These are phyloP conservation scores for Microctonus aethiopoides DNA, from an alignment of 2,888 invertebrate genomes.

Conservation along the genomic window DNA sequence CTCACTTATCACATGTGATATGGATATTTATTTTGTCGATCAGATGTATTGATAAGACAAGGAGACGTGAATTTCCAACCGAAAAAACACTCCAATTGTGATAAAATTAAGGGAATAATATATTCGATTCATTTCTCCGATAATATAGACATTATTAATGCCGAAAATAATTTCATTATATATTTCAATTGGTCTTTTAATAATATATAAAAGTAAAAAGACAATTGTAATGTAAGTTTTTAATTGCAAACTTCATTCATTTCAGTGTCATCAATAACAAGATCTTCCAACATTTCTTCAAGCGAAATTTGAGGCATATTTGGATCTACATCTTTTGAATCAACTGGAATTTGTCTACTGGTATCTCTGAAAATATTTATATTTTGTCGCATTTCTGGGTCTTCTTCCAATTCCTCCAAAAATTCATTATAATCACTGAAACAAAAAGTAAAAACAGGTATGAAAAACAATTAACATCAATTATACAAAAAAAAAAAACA, in stretches of 20 bases:
- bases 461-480: constrained; percentile 18
- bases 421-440: constrained; percentile 93
- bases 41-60: not conserved
- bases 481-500: constrained; percentile 17
- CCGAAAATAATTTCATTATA: not conserved
- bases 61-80: not conserved
- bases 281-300: constrained; percentile 94
- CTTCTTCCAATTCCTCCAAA: constrained; percentile 97
- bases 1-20: not conserved
- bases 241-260: constrained; percentile 71
- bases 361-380: constrained; percentile 90
- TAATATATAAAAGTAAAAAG: not conserved
- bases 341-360: constrained; percentile 70
- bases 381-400: constrained; percentile 87
- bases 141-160: not conserved
- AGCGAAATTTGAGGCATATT: constrained; percentile 82
- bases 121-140: not conserved
- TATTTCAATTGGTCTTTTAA: not conserved
- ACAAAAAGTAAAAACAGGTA: constrained; percentile 19
- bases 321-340: constrained; percentile 73
- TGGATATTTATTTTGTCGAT: not conserved
- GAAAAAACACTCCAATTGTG: not conserved
- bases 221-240: constrained; percentile 18
- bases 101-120: not conserved
- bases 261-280: constrained; percentile 83